A percentile compares a stretch with the other conserved stretches of the same genome.
Evolutionary conservation across 2,797 vertebrate species (phyloP).

Genomic region (Bryconaethiops microstoma): DNA sequence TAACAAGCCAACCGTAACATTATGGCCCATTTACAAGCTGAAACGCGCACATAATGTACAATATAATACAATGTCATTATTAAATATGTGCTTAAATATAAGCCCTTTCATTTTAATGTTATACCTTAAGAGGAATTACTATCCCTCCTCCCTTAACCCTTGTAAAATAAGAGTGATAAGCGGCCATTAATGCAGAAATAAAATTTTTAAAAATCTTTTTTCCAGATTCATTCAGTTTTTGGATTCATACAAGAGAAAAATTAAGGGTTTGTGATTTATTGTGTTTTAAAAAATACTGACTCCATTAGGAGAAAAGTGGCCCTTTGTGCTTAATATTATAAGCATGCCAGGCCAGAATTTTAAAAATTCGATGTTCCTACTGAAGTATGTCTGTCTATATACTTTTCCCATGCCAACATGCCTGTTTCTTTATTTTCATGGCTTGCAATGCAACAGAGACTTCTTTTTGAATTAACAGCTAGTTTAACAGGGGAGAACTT

Average conservation of each 20-base stretch:
- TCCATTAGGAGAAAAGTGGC: constrained; percentile 4
- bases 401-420: constrained; percentile 6
- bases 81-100: neutral
- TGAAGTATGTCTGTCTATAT: neutral
- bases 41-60: neutral
- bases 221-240: constrained; percentile 1
- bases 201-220: neutral
- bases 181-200: constrained; percentile 11
- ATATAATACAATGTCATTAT: neutral
- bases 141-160: neutral
- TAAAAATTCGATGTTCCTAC: neutral
- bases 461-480: neutral
- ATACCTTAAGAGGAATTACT: neutral
- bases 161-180: constrained; percentile 15
- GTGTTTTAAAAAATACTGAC: constrained; percentile 1
- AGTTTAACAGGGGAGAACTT: neutral
- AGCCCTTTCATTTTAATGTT: neutral
- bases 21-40: neutral
- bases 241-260: constrained; percentile 11
- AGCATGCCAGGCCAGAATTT: neutral
- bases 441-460: no score
- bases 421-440: neutral
- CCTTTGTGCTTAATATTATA: neutral
- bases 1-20: neutral
- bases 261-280: neutral